Percentiles rank a stretch among this genome's conserved stretches.
phyloP scores from a whole-genome alignment of 2,888 invertebrate species.

The Sabatieria punctata region DNA sequence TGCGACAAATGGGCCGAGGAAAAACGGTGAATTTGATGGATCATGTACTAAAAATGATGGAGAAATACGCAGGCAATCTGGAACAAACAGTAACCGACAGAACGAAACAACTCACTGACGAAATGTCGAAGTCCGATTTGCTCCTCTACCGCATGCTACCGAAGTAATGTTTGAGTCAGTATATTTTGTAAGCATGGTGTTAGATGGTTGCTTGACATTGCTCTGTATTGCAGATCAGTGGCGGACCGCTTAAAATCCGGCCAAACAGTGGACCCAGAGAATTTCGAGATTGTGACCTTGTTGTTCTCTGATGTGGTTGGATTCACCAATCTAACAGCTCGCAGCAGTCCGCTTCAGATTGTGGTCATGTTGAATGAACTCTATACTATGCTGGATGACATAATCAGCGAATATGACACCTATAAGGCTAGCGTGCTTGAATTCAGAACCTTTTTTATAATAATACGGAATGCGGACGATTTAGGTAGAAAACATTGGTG shows the following conservation, averaged over 20 bases:
- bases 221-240: conserved; percentile 5
- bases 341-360: conserved; percentile 5
- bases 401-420: conserved; percentile 3
- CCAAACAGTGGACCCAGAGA: conserved; percentile 6
- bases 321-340: conserved; percentile 1
- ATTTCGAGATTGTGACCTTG: conserved; percentile 1
- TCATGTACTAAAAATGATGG: conserved; percentile 1
- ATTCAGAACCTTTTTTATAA: too few relatives aligned
- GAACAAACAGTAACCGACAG: conserved; percentile 1
- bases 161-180: too few relatives aligned
- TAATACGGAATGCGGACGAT: not conserved
- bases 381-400: conserved; percentile 2
- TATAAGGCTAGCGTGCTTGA: too few relatives aligned
- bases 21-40: not conserved
- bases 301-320: conserved; percentile 2
- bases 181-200: too few relatives aligned
- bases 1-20: conserved; percentile 3
- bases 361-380: conserved; percentile 1
- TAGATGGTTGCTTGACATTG: too few relatives aligned
- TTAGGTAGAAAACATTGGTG: conserved; percentile 5
- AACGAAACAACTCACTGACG: conserved; percentile 1
- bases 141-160: conserved; percentile 8
- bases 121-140: conserved; percentile 6
- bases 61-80: conserved; percentile 1
- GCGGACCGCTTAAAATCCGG: conserved; percentile 7